phyloP scores from a whole-genome alignment of 2,113 vertebrate genomes.

The Phylloscopus whistleri region DNA sequence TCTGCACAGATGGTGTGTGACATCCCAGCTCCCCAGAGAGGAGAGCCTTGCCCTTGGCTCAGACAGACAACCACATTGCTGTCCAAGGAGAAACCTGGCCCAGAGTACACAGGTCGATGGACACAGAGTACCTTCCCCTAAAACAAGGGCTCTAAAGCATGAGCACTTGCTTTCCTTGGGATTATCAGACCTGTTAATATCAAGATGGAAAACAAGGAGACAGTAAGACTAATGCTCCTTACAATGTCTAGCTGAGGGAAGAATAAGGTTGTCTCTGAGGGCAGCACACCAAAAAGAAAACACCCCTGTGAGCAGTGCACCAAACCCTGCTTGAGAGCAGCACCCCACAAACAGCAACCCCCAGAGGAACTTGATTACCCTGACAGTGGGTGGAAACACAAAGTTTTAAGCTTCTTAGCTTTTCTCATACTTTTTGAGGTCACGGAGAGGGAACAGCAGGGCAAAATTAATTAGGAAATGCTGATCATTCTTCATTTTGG shows the following conservation, averaged over 20 bases:
- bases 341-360: neutral
- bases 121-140: neutral
- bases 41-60: neutral
- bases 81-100: neutral
- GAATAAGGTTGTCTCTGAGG: neutral
- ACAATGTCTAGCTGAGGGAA: neutral
- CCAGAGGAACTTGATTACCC: neutral
- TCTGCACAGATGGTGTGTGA: neutral
- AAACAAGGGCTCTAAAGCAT: neutral
- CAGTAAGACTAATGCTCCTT: neutral
- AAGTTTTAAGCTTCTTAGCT: neutral
- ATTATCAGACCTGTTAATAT: neutral
- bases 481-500: neutral
- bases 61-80: rapidly evolving
- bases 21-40: neutral
- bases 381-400: neutral
- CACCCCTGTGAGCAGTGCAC: neutral
- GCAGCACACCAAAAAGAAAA: neutral
- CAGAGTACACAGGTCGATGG: rapidly evolving
- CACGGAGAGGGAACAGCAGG: neutral
- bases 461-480: neutral
- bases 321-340: neutral
- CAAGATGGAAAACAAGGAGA: neutral
- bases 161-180: neutral
- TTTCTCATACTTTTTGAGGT: neutral